Evolutionary conservation across 2,113 vertebrate species (phyloP).

Genomic region (Tangachromis dhanisi): DNA sequence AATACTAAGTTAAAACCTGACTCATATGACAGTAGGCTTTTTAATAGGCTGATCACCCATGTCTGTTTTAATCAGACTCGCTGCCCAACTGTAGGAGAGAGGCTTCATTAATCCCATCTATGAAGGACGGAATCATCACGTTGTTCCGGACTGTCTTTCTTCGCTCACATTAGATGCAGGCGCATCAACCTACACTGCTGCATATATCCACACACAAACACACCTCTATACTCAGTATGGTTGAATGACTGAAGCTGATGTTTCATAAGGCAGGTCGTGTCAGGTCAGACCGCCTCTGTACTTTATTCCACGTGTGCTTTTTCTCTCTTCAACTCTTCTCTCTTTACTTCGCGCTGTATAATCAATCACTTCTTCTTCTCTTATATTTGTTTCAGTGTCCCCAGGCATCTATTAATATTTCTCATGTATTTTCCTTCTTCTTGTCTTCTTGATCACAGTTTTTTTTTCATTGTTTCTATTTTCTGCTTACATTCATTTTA

Average conservation of each 20-base stretch:
- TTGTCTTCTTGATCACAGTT: background rate
- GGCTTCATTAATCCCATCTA: slow-evolving; percentile 31
- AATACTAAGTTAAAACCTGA: background rate
- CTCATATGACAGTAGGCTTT: background rate
- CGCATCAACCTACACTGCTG: background rate
- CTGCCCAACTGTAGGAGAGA: slow-evolving; percentile 3
- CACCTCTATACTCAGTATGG: background rate
- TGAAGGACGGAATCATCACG: slow-evolving; percentile 23
- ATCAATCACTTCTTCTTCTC: background rate
- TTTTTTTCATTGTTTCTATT: background rate
- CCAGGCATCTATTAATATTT: slow-evolving; percentile 6
- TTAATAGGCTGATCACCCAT: background rate
- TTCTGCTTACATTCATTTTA: background rate
- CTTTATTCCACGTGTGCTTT: slow-evolving; percentile 8
- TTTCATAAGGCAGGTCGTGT: slow-evolving; percentile 42
- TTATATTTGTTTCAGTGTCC: background rate
- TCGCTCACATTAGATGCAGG: background rate
- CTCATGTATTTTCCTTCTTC: background rate
- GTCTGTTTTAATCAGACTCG: slow-evolving; percentile 11
- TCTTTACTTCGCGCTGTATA: background rate
- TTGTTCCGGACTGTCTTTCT: slow-evolving; percentile 36
- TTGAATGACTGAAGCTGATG: slow-evolving; percentile 4
- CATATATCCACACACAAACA: background rate
- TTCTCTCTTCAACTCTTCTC: background rate
- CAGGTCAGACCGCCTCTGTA: slow-evolving; percentile 12